Percentiles rank a stretch among this genome's conserved stretches.
Evolutionary conservation across 2,113 vertebrate species (phyloP).

Genomic region (Xyliphius kryptos): DNA sequence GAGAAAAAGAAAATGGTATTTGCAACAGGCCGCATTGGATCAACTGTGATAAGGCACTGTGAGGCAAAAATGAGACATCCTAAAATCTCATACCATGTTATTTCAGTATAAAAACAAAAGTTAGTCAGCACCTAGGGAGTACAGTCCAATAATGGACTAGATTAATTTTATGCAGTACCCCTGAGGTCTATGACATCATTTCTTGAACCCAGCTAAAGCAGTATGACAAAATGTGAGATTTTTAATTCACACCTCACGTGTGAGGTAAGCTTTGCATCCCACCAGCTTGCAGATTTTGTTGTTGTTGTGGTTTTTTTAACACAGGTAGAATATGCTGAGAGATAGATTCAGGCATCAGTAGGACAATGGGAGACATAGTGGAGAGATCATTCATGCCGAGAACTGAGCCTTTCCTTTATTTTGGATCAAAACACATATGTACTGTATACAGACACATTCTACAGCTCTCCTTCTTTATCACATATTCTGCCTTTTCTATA

Average conservation of each 20-base stretch:
- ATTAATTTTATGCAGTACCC: conserved; percentile 54
- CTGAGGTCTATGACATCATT: conserved; percentile 36
- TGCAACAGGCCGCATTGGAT: too few relatives aligned
- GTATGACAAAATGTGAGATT: conserved; percentile 58
- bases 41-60: too few relatives aligned
- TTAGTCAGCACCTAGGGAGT: conserved; percentile 49
- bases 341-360: conserved; percentile 15
- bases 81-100: too few relatives aligned
- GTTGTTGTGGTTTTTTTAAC: too few relatives aligned
- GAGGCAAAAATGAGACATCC: too few relatives aligned
- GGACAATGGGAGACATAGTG: conserved; percentile 21
- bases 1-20: too few relatives aligned
- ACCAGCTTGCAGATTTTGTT: conserved; percentile 14
- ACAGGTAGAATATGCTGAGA: conserved; percentile 14
- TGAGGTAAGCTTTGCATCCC: conserved; percentile 39
- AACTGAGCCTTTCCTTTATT: conserved; percentile 7
- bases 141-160: conserved; percentile 49
- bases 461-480: conserved; percentile 10
- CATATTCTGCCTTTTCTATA: conserved; percentile 16
- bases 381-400: conserved; percentile 4
- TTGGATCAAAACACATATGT: too few relatives aligned
- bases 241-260: conserved; percentile 60
- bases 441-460: not conserved
- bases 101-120: not conserved
- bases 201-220: conserved; percentile 27